Evolutionary conservation across 2,113 vertebrate species (phyloP).

Genomic region (Lophochroa leadbeateri): DNA sequence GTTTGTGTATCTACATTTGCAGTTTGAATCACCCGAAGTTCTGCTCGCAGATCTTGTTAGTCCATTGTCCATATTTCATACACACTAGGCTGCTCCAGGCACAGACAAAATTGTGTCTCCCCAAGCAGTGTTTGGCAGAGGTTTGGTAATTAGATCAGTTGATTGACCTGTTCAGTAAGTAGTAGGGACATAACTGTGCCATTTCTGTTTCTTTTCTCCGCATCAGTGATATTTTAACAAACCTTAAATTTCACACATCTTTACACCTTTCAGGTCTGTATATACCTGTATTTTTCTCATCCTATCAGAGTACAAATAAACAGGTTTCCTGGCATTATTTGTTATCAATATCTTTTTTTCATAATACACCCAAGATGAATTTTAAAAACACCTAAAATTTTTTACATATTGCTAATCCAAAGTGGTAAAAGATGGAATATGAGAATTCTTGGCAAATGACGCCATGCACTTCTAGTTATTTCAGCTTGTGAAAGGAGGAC

Average conservation of each 20-base stretch:
- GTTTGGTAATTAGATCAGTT: neutral
- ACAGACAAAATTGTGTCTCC: neutral
- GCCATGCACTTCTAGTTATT: neutral
- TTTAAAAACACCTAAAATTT: neutral
- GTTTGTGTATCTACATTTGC: neutral
- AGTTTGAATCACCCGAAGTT: neutral
- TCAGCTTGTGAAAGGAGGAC: neutral
- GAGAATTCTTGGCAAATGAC: neutral
- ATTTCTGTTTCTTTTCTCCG: neutral
- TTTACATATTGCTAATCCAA: neutral
- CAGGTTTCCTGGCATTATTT: neutral
- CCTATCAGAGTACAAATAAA: neutral
- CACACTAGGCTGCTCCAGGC: fast-evolving
- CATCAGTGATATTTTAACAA: neutral
- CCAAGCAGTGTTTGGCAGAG: neutral
- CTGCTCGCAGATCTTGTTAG: neutral
- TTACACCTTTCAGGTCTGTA: neutral
- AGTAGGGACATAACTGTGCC: fast-evolving
- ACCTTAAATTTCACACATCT: neutral
- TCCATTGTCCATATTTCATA: neutral
- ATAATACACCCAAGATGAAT: neutral
- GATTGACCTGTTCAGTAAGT: neutral
- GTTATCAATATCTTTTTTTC: neutral
- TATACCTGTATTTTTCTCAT: neutral
- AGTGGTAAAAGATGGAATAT: neutral